Evolutionary conservation across 1,140 invertebrate genomes (phyloP).

Genomic region (Plectrocnemia conspersa): DNA sequence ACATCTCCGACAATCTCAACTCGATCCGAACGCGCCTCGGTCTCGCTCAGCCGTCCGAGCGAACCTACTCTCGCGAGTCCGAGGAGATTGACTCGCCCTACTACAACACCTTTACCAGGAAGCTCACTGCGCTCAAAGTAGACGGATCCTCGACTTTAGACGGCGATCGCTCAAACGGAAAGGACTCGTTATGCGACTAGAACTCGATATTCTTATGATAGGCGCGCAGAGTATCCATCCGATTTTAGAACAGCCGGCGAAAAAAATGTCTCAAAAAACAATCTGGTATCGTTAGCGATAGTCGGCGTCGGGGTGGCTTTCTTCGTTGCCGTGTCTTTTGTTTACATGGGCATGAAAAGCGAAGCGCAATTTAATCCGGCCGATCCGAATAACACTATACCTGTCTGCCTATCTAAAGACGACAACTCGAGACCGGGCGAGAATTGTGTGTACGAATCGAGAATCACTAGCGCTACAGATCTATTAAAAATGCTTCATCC

Average conservation of each 20-base stretch:
- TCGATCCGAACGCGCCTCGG: constrained; percentile 51
- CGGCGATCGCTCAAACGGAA: constrained; percentile 44
- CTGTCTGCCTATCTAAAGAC: constrained; percentile 50
- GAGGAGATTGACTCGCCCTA: constrained; percentile 59
- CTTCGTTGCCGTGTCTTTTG: constrained; percentile 60
- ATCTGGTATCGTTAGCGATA: constrained; percentile 60
- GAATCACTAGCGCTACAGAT: constrained; percentile 55
- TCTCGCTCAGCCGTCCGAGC: constrained; percentile 42
- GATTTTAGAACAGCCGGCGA: constrained; percentile 50
- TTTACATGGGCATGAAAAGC: constrained; percentile 61
- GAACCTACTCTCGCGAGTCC: constrained; percentile 40
- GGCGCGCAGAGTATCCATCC: constrained; percentile 43
- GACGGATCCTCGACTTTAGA: constrained; percentile 43
- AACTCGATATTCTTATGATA: constrained; percentile 37
- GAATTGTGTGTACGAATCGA: constrained; percentile 57
- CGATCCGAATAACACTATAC: constrained; percentile 52
- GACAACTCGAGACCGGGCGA: constrained; percentile 49
- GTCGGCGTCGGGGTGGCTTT: constrained; percentile 58
- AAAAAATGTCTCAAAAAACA: constrained; percentile 54
- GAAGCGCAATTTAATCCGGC: constrained; percentile 47
- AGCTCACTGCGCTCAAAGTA: constrained; percentile 53
- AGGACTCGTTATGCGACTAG: constrained; percentile 38
- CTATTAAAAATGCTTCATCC: constrained; percentile 57
- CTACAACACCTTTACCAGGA: constrained; percentile 61
- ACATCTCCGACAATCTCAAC: constrained; percentile 50